Base-by-base conservation (phyloP, 1,140 invertebrate genomes). In the Rhizoglyphus robini region DNA sequence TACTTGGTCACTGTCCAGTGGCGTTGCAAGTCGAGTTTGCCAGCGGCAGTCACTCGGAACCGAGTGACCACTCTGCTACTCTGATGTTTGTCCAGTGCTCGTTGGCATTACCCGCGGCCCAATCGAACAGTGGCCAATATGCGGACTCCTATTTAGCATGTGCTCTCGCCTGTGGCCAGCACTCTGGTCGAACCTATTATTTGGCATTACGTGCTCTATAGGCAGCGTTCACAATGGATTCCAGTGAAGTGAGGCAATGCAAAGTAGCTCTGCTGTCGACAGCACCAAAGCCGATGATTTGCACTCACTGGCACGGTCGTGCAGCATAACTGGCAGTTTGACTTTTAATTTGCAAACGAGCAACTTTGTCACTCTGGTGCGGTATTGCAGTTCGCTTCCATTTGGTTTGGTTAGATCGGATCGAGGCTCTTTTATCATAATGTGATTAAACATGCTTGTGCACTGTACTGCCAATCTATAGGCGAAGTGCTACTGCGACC, bases 161-260 rank as follows among this genome's bases (percentile, higher is more conserved):
- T 41, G 36, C 8, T 41, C 18, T 41, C 36, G 36, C 18, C 18
- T 41, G 36, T 8, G 8, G 36, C 36, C 8, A 8, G 8, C 36
- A 41, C 18, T 18, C 8, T 41, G 8, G 36, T 18, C 36, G 18
- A 41, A 18, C 36, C 36, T 41, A 41, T 41, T 41, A 41, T 41
- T 41, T 41, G 36, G 8, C 36, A 41, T 41, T 18, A 18, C n/a
- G n/a, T n/a, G 8, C 8, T 54, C 23, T 25, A 32, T 32, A 25
- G 51, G 31, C 8, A 25, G 23, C 23, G 23, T 25, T 54, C 8
- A 54, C 51, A 54, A 54, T 54, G 51, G 51, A 54, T 32, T 8
- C 23, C 51, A 54, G 36, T 41, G 51, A 54, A 54, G 51, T 54
- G 51, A 32, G 51, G 31, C 51, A 54, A 54, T 54, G 51, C 51